phyloP scores from a whole-genome alignment of 2,797 vertebrate species.

The Takifugu rubripes region DNA sequence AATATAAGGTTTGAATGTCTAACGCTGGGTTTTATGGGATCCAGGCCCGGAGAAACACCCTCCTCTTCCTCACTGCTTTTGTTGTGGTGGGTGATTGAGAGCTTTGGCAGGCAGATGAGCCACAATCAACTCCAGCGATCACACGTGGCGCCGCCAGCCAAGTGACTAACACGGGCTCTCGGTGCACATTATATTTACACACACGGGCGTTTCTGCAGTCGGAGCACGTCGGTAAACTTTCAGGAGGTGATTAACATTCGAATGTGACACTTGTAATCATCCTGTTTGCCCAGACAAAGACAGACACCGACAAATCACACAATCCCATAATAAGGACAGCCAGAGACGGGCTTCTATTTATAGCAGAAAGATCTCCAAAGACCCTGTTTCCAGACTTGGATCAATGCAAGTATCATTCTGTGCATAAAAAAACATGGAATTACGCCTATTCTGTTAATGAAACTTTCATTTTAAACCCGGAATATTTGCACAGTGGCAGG shows the following conservation, averaged over 20 bases:
- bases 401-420: too few relatives aligned
- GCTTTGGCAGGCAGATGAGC: constrained; percentile 66
- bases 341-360: constrained; percentile 4
- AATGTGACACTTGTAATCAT: constrained; percentile 43
- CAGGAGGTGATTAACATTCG: constrained; percentile 51
- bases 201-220: constrained; percentile 45
- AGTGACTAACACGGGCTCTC: constrained; percentile 66
- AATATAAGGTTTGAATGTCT: constrained; percentile 55
- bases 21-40: constrained; percentile 53
- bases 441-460: too few relatives aligned
- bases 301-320: constrained; percentile 8
- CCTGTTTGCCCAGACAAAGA: constrained; percentile 27
- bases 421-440: too few relatives aligned
- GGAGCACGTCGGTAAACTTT: constrained; percentile 51
- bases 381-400: too few relatives aligned
- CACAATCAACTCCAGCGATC: constrained; percentile 70
- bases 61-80: constrained; percentile 19
- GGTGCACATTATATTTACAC: constrained; percentile 64
- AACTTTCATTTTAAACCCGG: too few relatives aligned
- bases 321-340: constrained; percentile 5
- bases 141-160: constrained; percentile 61
- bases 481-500: too few relatives aligned
- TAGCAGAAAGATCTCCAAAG: not conserved
- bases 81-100: constrained; percentile 66
- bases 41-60: constrained; percentile 54